These are phyloP conservation scores for Silurus lanzhouensis DNA, from an alignment of 2,797 vertebrate genomes.

Conservation along the genomic window DNA sequence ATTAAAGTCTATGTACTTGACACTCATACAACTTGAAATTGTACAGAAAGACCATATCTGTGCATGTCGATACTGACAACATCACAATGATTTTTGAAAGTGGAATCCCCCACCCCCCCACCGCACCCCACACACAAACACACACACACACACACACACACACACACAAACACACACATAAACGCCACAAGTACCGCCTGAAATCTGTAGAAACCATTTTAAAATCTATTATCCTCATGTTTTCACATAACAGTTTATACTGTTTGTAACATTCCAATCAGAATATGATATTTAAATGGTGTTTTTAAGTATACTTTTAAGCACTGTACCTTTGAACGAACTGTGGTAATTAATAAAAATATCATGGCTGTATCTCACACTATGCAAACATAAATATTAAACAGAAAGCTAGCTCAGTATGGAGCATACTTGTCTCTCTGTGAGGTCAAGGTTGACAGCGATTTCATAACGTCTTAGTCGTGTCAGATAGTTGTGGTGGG, in stretches of 20 bases:
- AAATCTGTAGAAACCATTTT: not conserved
- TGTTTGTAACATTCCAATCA: not conserved
- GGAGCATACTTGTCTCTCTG: constrained; percentile 94
- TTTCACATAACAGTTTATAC: too few species aligned
- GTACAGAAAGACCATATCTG: not conserved
- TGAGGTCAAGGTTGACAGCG: constrained; percentile 98
- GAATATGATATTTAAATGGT: not conserved
- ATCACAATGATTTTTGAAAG: not conserved
- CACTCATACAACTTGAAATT: not conserved
- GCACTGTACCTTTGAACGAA: not conserved
- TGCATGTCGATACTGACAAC: not conserved
- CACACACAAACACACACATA: not conserved
- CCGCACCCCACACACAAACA: not conserved
- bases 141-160: not conserved
- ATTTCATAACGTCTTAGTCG: constrained; percentile 97
- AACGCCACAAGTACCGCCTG: not conserved
- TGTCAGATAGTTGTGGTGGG: constrained; percentile 99
- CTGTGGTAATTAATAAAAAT: not conserved
- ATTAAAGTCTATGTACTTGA: not conserved
- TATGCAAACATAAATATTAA: not conserved
- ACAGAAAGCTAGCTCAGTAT: constrained; percentile 28
- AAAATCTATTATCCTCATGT: not conserved
- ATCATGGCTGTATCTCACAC: not conserved
- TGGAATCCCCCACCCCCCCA: not conserved
- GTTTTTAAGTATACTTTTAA: not conserved